A percentile compares a stretch with the other conserved stretches of the same genome.
Evolutionary conservation across 2,113 vertebrate genomes (phyloP).

Genomic region (Takifugu bimaculatus): DNA sequence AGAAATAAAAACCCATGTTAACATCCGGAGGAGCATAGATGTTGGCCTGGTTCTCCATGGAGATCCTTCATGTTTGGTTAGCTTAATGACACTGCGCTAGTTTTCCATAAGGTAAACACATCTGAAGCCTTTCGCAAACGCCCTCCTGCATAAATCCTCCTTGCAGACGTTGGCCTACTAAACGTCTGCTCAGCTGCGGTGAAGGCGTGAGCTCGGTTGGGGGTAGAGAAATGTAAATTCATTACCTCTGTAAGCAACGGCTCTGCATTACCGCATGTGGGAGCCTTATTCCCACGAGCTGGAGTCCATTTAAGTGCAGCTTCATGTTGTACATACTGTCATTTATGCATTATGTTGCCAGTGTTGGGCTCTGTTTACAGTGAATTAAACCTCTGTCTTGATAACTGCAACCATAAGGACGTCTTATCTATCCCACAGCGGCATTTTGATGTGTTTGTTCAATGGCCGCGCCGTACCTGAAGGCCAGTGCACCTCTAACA

Average conservation of each 20-base stretch:
- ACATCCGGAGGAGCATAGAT: slow-evolving; percentile 3
- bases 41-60: neutral
- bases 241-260: slow-evolving; percentile 21
- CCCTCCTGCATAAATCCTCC: slow-evolving; percentile 2
- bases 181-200: slow-evolving; percentile 27
- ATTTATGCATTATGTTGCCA: slow-evolving; percentile 27
- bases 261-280: slow-evolving; percentile 11
- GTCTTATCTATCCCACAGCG: slow-evolving; percentile 29
- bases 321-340: slow-evolving; percentile 18
- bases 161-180: neutral
- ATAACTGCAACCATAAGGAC: slow-evolving; percentile 30
- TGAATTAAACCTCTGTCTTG: slow-evolving; percentile 44
- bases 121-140: slow-evolving; percentile 12
- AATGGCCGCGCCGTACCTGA: slow-evolving; percentile 31
- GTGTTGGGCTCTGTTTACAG: slow-evolving; percentile 36
- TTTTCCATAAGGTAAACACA: slow-evolving; percentile 6
- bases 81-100: neutral
- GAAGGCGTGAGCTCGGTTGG: slow-evolving; percentile 28
- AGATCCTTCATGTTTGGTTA: slow-evolving; percentile 1
- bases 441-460: slow-evolving; percentile 31
- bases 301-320: slow-evolving; percentile 1
- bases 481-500: slow-evolving; percentile 31
- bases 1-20: slow-evolving; percentile 12
- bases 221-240: slow-evolving; percentile 8
- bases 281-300: slow-evolving; percentile 1